phyloP scores from a whole-genome alignment of 2,888 invertebrate genomes.

The Stictocephala bisonia region DNA sequence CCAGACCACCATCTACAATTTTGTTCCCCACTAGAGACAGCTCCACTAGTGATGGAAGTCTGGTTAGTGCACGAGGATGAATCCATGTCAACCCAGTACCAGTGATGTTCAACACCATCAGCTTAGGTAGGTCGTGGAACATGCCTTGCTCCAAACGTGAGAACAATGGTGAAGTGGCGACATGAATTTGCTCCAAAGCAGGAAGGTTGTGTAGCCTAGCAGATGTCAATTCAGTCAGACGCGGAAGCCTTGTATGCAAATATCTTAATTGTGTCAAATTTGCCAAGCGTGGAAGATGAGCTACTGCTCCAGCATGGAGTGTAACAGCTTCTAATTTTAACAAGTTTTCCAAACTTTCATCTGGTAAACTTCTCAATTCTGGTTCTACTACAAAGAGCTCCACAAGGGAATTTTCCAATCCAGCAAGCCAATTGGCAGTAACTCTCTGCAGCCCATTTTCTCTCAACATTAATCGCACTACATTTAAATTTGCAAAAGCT shows the following conservation, averaged over 20 bases:
- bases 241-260: constrained; percentile 64
- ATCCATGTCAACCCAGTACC: constrained; percentile 81
- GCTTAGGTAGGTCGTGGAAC: constrained; percentile 75
- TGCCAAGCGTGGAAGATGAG: constrained; percentile 79
- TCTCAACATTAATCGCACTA: constrained; percentile 82
- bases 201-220: constrained; percentile 68
- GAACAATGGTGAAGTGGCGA: constrained; percentile 74
- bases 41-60: constrained; percentile 77
- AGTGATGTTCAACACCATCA: constrained; percentile 79
- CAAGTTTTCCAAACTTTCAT: constrained; percentile 80
- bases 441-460: constrained; percentile 86
- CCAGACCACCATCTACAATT: constrained; percentile 82
- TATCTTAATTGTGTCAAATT: constrained; percentile 75
- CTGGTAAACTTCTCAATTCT: constrained; percentile 80
- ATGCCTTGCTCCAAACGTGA: constrained; percentile 78
- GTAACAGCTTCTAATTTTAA: constrained; percentile 85
- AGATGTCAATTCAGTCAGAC: constrained; percentile 56
- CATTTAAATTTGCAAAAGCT: constrained; percentile 80
- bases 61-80: constrained; percentile 80
- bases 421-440: constrained; percentile 83
- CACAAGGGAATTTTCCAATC: constrained; percentile 79
- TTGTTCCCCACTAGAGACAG: constrained; percentile 78
- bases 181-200: constrained; percentile 78
- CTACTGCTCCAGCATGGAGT: constrained; percentile 80
- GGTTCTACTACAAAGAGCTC: constrained; percentile 90